These are phyloP conservation scores for Apis laboriosa DNA, from an alignment of 1,140 invertebrate genomes.

Conservation along the genomic window DNA sequence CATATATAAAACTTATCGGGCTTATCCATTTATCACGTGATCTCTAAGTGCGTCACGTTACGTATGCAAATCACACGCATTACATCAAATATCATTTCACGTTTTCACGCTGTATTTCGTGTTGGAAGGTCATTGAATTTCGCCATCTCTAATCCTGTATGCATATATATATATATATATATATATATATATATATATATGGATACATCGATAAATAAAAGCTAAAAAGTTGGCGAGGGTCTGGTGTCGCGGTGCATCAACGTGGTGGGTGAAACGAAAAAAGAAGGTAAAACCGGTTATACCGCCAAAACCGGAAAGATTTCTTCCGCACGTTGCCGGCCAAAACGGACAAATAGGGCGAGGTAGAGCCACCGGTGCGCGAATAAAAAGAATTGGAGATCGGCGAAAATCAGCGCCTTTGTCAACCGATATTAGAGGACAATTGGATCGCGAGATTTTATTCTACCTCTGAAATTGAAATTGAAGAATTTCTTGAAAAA, in stretches of 20 bases:
- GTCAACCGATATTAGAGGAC: conserved; percentile 10
- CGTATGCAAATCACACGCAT: background rate
- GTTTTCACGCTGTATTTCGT: background rate
- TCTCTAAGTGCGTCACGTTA: background rate
- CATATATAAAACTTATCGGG: background rate
- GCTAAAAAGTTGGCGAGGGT: conserved; percentile 36
- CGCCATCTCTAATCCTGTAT: conserved; percentile 5
- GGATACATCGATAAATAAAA: conserved; percentile 48
- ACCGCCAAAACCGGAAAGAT: conserved; percentile 77
- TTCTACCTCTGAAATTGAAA: background rate
- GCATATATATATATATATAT: background rate
- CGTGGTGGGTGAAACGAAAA: conserved; percentile 50
- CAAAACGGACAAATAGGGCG: conserved; percentile 78
- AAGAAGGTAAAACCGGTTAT: conserved; percentile 74
- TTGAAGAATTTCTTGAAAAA: background rate
- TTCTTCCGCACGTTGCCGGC: conserved; percentile 76
- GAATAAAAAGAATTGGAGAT: conserved; percentile 69
- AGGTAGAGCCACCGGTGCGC: conserved; percentile 68
- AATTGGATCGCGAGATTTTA: background rate
- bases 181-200: background rate
- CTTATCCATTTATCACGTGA: background rate
- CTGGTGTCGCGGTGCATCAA: conserved; percentile 45
- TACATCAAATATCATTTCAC: too few relatives aligned
- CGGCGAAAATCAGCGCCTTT: conserved; percentile 63
- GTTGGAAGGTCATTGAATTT: conserved; percentile 16